Evolutionary conservation across 2,797 vertebrate species (phyloP), one percentile per base, ranked within the genome.

Genomic region (Smutsia gigantea): DNA sequence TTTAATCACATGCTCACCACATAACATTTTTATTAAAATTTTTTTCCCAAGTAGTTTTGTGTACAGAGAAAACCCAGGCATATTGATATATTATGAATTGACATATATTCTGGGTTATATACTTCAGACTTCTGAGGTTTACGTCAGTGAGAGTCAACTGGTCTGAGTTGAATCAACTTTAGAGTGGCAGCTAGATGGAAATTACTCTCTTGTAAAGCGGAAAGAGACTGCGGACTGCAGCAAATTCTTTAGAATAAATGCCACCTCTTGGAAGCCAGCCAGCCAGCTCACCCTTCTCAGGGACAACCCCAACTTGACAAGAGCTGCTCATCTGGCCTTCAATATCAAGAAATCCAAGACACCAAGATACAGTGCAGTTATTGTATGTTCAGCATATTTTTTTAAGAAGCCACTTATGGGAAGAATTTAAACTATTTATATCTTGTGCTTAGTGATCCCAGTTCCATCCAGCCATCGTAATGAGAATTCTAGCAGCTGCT

Each of bases 391-490:
- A 55, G 75, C 81, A 71, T 49, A 87, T 93, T 74, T 85, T 82
- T 82, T 85, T 27, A 88, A 96, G 29, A 87, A 90, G 18, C 7
- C 25, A 71, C 23, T 72, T 19, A 46, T 1, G 5, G 34, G 42
- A 92, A 72, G 55, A 92, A 84, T 51, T 79, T 96, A 53, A 75
- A 42, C 92, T 78, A 63, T 94, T 57, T 75, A 69, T 27, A 23
- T 55, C 42, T n/a, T 25, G 3, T 34, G 23, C 19, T 83, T 74
- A 29, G 27, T 55, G 75, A 13, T 46, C 29, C 37, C 68, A 71
- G 29, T 31, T 31, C 7, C 42, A 59, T 49, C 53, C 53, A 69
- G 4, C 37, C 25, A 10, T 12, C 39, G 3, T 37, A 74, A 37
- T 23, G 29, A 59, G 25, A 49, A 81, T 34, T 74, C 63, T 42